Conservation (phyloP, 2,888 invertebrate genomes). For the Falcaria lacertinaria region DNA sequence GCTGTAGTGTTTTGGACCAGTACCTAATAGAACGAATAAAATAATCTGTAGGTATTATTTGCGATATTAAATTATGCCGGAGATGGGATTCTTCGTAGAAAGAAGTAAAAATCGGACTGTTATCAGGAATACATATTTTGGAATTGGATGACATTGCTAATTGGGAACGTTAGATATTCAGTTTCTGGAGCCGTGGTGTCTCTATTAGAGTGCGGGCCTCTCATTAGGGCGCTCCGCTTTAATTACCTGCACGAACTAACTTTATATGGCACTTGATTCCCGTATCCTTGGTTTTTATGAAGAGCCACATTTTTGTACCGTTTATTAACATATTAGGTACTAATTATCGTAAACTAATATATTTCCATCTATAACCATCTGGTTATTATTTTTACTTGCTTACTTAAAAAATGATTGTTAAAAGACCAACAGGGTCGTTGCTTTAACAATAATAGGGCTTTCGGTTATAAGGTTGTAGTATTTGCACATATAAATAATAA, state of each 20-base stretch:
- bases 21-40: too few relatives aligned
- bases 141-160: slow-evolving; percentile 46
- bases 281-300: slow-evolving; percentile 20
- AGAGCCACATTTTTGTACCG: slow-evolving; percentile 4
- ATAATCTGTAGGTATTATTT: too few relatives aligned
- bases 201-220: slow-evolving; percentile 61
- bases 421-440: too few relatives aligned
- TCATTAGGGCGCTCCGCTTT: slow-evolving; percentile 53
- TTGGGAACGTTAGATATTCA: slow-evolving; percentile 59
- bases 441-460: too few relatives aligned
- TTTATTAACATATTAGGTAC: neutral
- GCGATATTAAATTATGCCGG: too few relatives aligned
- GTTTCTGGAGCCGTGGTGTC: slow-evolving; percentile 55
- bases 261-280: slow-evolving; percentile 41
- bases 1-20: too few relatives aligned
- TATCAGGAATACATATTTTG: slow-evolving; percentile 17
- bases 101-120: too few relatives aligned
- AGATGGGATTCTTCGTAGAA: too few relatives aligned
- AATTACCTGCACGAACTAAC: slow-evolving; percentile 60
- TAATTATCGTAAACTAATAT: neutral
- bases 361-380: neutral
- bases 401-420: too few relatives aligned
- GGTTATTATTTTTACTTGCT: too few relatives aligned
- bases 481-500: too few relatives aligned
- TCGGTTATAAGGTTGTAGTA: too few relatives aligned